A percentile compares a stretch with the other conserved stretches of the same genome.
Evolutionary conservation across 2,113 vertebrate species (phyloP).

Genomic region (Neoarius graeffei): DNA sequence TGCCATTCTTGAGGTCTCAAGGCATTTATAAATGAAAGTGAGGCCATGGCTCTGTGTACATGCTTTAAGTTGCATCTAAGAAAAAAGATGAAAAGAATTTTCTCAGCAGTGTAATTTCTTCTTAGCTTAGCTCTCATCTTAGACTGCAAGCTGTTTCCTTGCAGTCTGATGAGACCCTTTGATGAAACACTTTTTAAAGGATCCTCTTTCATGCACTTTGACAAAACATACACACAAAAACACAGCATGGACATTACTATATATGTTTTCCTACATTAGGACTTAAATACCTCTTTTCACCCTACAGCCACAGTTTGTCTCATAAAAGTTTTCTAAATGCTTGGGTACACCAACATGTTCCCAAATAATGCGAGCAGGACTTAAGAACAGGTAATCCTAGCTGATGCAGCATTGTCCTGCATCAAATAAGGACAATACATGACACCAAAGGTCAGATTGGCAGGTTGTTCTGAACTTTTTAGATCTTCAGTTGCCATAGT

Average conservation of each 20-base stretch:
- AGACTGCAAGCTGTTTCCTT: background rate
- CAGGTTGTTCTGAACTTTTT: slow-evolving; percentile 25
- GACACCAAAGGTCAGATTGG: slow-evolving; percentile 15
- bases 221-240: background rate
- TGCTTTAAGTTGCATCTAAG: background rate
- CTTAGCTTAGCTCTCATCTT: background rate
- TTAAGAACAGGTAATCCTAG: background rate
- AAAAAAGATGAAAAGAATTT: background rate
- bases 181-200: background rate
- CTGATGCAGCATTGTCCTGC: background rate
- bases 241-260: background rate
- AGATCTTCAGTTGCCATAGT: slow-evolving; percentile 30
- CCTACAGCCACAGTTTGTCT: background rate
- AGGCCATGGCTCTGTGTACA: too few relatives aligned
- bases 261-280: background rate
- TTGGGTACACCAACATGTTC: background rate
- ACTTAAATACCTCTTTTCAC: background rate
- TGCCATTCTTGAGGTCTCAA: too few relatives aligned
- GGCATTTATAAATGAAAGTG: too few relatives aligned
- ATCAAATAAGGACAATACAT: background rate
- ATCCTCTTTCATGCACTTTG: background rate
- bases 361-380: background rate
- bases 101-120: background rate
- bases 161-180: background rate
- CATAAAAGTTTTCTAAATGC: background rate